Conservation (phyloP, 2,113 vertebrate genomes). For the Dolichotis patagonum region DNA sequence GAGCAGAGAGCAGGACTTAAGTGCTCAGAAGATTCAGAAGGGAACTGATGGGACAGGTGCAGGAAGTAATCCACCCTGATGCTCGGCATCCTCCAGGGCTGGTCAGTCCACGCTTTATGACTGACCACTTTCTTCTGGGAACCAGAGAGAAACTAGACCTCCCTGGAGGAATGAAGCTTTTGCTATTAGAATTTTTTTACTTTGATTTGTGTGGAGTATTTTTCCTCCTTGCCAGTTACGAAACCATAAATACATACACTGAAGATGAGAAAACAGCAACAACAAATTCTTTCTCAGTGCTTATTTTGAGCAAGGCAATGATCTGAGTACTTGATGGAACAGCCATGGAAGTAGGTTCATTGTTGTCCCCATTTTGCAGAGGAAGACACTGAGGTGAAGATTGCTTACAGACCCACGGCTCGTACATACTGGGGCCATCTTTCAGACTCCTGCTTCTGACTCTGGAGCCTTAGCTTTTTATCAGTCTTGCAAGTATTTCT, state of each 20-base stretch:
- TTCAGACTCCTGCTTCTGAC: neutral
- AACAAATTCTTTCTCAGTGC: neutral
- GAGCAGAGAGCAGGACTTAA: neutral
- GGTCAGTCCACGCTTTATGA: neutral
- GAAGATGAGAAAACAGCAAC: neutral
- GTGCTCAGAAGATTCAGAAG: neutral
- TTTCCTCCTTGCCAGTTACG: neutral
- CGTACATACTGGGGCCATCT: neutral
- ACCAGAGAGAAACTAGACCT: neutral
- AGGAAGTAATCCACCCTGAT: neutral
- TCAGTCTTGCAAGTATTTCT: neutral
- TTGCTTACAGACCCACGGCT: neutral
- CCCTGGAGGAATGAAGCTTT: constrained; percentile 10
- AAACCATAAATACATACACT: constrained; percentile 7
- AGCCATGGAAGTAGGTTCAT: neutral
- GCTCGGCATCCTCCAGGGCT: neutral
- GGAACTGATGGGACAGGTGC: neutral
- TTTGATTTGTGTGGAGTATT: neutral
- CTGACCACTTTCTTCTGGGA: neutral
- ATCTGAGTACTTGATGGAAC: neutral
- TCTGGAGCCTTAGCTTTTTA: neutral
- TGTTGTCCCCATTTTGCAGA: neutral
- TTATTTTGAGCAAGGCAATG: neutral
- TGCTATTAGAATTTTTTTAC: constrained; percentile 13
- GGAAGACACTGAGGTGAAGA: neutral